Percentiles rank a stretch among this genome's conserved stretches.
Evolutionary conservation across 2,888 invertebrate genomes (phyloP).

Genomic region (Epinotia brunnichana): DNA sequence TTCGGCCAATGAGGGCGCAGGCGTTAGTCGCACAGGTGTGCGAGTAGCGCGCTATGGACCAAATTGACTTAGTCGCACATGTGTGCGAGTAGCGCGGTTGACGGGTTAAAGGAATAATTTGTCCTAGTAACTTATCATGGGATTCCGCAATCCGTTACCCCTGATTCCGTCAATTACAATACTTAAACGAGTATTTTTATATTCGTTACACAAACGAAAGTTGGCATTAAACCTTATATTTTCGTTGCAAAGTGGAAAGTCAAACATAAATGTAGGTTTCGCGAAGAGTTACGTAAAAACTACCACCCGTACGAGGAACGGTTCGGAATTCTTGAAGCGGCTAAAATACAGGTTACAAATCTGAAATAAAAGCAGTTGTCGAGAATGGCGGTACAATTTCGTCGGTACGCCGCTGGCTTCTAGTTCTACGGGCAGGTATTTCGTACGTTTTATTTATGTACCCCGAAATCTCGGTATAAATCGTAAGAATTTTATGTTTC

Average conservation of each 20-base stretch:
- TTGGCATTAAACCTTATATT: background rate
- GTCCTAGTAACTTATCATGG: no score
- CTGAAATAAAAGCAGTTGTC: slow-evolving; percentile 5
- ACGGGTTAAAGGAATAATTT: no score
- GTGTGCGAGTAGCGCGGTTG: no score
- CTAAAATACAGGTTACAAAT: background rate
- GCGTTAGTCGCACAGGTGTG: no score
- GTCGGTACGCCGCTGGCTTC: background rate
- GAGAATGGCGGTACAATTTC: slow-evolving; percentile 1
- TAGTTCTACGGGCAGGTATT: slow-evolving; percentile 6
- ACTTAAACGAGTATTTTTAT: background rate
- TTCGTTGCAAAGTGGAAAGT: background rate
- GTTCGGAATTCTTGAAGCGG: background rate
- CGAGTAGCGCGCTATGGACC: no score
- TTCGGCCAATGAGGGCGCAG: no score
- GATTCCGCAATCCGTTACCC: no score
- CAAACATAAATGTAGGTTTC: background rate
- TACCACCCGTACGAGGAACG: background rate
- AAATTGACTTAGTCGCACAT: no score
- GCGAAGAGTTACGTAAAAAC: background rate
- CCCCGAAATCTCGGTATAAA: slow-evolving; percentile 34
- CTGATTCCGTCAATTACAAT: no score
- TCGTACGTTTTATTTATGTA: slow-evolving; percentile 34
- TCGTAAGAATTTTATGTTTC: slow-evolving; percentile 38
- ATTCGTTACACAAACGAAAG: background rate